Conservation (phyloP, 2,888 invertebrate species). For the Leptopterna dolabrata region DNA sequence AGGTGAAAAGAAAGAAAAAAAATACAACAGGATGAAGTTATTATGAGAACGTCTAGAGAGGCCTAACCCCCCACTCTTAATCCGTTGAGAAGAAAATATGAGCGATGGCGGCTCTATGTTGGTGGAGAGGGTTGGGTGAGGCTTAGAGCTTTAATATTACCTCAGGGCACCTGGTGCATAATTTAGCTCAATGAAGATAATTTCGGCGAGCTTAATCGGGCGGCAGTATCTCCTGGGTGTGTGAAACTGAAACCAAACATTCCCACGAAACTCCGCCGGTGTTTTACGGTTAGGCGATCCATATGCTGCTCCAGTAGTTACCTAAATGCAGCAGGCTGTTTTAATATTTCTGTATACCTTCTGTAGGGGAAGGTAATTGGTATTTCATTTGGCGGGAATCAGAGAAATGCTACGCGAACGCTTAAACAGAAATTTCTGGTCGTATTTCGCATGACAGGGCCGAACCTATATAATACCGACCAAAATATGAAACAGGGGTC, state of each 20-base stretch:
- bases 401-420: too few relatives aligned
- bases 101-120: neutral
- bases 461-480: too few relatives aligned
- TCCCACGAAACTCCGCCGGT: neutral
- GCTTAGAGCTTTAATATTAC: slow-evolving; percentile 2
- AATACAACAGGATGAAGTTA: neutral
- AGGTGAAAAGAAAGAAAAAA: neutral
- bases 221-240: neutral
- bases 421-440: too few relatives aligned
- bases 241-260: neutral
- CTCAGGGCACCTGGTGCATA: neutral
- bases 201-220: neutral
- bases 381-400: neutral
- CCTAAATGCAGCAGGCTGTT: neutral
- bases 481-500: too few relatives aligned
- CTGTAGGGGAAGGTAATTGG: neutral
- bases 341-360: neutral
- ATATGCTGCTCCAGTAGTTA: neutral
- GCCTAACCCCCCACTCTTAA: neutral
- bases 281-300: neutral
- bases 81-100: slow-evolving; percentile 28
- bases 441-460: too few relatives aligned
- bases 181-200: slow-evolving; percentile 7
- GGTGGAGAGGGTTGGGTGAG: neutral
- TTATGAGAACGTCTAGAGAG: neutral